phyloP scores from a whole-genome alignment of 2,797 vertebrate genomes.

The Synanceia verrucosa region DNA sequence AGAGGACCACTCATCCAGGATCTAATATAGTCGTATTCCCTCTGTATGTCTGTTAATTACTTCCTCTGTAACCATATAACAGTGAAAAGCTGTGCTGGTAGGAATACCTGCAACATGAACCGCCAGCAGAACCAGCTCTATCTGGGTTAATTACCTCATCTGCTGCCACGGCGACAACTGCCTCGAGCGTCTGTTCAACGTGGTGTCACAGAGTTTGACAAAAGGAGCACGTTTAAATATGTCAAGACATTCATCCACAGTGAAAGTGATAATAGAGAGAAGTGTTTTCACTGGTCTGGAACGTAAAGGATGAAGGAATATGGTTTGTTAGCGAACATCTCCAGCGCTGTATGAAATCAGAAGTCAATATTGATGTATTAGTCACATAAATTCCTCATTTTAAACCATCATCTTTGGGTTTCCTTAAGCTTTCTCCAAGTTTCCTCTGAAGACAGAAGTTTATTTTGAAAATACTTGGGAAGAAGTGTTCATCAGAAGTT shows the following conservation, averaged over 20 bases:
- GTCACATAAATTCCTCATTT: too few relatives aligned
- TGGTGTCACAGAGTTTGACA: background rate
- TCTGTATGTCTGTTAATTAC: constrained; percentile 78
- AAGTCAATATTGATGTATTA: too few relatives aligned
- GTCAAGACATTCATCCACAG: too few relatives aligned
- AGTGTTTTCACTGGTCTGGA: background rate
- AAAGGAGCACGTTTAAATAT: background rate
- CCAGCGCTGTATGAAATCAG: too few relatives aligned
- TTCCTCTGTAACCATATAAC: constrained; percentile 61
- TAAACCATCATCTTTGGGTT: too few relatives aligned
- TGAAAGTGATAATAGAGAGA: background rate
- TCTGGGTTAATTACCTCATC: constrained; percentile 74
- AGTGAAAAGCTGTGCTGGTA: constrained; percentile 24
- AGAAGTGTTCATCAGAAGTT: too few relatives aligned
- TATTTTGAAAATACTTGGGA: too few relatives aligned
- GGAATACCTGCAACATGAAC: constrained; percentile 65
- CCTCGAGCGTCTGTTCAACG: constrained; percentile 18
- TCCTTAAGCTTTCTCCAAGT: too few relatives aligned
- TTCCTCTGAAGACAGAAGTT: too few relatives aligned
- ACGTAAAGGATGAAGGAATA: background rate
- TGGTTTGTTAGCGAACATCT: background rate
- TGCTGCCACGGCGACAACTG: constrained; percentile 20
- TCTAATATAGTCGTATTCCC: constrained; percentile 78
- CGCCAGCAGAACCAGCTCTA: constrained; percentile 53
- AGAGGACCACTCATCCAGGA: constrained; percentile 67